Percentiles rank a stretch among this genome's conserved stretches.
These are phyloP conservation scores for Lytechinus variegatus DNA, from an alignment of 35 echinoderm and acorn worm genomes.

Conservation along the genomic window DNA sequence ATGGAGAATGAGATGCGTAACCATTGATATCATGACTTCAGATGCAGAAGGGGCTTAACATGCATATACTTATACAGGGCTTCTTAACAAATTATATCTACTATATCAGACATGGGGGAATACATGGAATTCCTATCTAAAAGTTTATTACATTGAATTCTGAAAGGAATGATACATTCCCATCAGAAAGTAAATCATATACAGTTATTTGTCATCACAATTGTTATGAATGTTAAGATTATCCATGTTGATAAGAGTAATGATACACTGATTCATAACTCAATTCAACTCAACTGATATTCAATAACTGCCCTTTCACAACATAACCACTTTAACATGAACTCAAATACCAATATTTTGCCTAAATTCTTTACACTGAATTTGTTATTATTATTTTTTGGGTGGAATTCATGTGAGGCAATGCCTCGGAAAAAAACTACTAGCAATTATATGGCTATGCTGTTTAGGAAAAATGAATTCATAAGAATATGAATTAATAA, in stretches of 20 bases:
- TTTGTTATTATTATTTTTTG: no score
- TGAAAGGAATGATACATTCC: background rate
- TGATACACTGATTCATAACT: background rate
- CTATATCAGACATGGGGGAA: background rate
- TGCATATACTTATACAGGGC: no score
- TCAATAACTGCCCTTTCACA: background rate
- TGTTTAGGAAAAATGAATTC: no score
- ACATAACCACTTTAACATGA: no score
- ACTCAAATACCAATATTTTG: no score
- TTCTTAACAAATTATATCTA: background rate
- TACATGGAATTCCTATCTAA: background rate
- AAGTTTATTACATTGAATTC: background rate
- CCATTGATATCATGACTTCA: background rate
- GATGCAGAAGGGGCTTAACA: no score
- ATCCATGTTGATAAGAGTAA: background rate
- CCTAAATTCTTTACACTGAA: no score
- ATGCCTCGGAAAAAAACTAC: no score
- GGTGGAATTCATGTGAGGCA: no score
- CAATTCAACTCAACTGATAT: background rate
- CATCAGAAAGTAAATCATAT: background rate
- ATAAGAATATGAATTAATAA: no score
- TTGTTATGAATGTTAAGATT: background rate
- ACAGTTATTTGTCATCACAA: background rate
- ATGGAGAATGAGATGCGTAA: background rate
- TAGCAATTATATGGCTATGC: no score